phyloP scores from a whole-genome alignment of 2,113 vertebrate species.

The Mohoua ochrocephala region DNA sequence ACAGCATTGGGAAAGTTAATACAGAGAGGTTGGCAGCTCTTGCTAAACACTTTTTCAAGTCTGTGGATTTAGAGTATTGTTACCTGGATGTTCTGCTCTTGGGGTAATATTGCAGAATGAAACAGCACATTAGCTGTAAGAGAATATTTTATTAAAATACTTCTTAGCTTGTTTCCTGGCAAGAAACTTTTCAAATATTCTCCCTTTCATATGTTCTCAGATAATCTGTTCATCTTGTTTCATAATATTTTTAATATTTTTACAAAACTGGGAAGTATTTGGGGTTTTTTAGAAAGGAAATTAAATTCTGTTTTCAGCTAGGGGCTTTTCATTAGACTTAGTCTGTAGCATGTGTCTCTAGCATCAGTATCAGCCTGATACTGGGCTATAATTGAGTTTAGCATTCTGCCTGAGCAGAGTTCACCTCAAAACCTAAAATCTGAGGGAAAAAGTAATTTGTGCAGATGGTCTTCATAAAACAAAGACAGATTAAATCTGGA shows the following conservation, averaged over 20 bases:
- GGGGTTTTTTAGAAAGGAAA: slow-evolving; percentile 54
- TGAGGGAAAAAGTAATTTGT: slow-evolving; percentile 36
- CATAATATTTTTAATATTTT: slow-evolving; percentile 45
- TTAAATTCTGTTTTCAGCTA: slow-evolving; percentile 63
- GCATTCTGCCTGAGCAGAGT: slow-evolving; percentile 8
- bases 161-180: neutral
- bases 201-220: neutral
- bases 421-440: slow-evolving; percentile 59
- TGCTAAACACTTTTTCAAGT: neutral
- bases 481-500: slow-evolving; percentile 60
- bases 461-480: slow-evolving; percentile 68
- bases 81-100: neutral
- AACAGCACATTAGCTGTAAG: neutral
- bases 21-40: neutral
- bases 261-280: neutral
- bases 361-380: slow-evolving; percentile 21
- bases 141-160: slow-evolving; percentile 26
- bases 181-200: slow-evolving; percentile 24
- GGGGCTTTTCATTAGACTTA: slow-evolving; percentile 26
- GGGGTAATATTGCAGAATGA: neutral
- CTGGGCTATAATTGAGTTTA: slow-evolving; percentile 61
- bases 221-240: slow-evolving; percentile 62
- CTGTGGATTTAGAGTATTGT: neutral
- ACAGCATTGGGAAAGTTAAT: neutral
- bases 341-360: neutral